These are phyloP conservation scores for Dasysyrphus tricinctus DNA, from an alignment of 2,888 invertebrate genomes.

Conservation along the genomic window DNA sequence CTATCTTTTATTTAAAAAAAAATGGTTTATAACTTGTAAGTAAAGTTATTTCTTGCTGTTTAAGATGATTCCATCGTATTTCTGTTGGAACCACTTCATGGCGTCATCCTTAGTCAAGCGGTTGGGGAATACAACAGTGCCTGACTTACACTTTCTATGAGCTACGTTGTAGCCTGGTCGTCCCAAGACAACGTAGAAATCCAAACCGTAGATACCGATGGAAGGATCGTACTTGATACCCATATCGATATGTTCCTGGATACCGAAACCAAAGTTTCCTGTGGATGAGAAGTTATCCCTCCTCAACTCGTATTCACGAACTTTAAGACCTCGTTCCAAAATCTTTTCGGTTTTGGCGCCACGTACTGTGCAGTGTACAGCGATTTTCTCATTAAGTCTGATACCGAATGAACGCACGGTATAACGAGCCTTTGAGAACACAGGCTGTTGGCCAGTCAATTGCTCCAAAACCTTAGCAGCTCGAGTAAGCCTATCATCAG, in stretches of 20 bases:
- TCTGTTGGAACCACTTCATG: slow-evolving; percentile 99
- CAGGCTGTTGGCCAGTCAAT: slow-evolving; percentile 99
- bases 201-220: no score
- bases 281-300: slow-evolving; percentile 99
- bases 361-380: slow-evolving; percentile 99
- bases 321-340: slow-evolving; percentile 98
- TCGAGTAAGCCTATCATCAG: slow-evolving; percentile 91
- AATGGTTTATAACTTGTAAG: slow-evolving; percentile 58
- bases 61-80: slow-evolving; percentile 98
- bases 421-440: slow-evolving; percentile 99
- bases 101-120: slow-evolving; percentile 98
- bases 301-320: slow-evolving; percentile 99
- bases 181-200: no score
- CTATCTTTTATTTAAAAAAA: slow-evolving; percentile 68
- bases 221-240: no score
- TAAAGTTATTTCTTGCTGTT: slow-evolving; percentile 89
- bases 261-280: slow-evolving; percentile 93
- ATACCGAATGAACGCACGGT: slow-evolving; percentile 99
- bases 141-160: slow-evolving; percentile 92
- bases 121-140: slow-evolving; percentile 93
- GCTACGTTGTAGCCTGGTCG: no score
- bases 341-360: slow-evolving; percentile 99
- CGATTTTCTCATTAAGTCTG: slow-evolving; percentile 99
- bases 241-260: no score
- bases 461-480: slow-evolving; percentile 99